A percentile compares a stretch with the other conserved stretches of the same genome.
phyloP scores from a whole-genome alignment of 1,140 invertebrate species.

The Choristoneura fumiferana region DNA sequence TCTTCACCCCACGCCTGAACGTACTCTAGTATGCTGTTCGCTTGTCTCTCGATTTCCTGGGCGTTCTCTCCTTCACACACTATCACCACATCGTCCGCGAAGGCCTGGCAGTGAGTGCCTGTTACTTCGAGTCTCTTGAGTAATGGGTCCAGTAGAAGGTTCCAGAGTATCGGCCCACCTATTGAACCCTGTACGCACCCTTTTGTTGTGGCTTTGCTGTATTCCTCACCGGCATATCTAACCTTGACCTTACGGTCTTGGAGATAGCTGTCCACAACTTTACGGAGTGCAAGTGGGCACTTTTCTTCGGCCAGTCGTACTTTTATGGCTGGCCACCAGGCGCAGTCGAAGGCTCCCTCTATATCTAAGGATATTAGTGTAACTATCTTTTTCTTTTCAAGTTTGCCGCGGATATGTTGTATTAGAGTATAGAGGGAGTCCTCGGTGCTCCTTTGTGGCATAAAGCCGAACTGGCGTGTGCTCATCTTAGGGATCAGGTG shows the following conservation, averaged over 20 bases:
- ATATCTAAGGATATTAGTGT: not conserved
- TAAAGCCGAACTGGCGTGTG: no score
- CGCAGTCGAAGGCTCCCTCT: not conserved
- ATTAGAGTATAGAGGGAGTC: slow-evolving; percentile 18
- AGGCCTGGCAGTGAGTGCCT: not conserved
- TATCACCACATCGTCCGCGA: not conserved
- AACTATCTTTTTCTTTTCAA: not conserved
- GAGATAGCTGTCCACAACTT: not conserved
- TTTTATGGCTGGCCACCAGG: not conserved
- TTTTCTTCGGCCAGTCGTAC: not conserved
- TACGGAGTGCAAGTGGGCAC: no score
- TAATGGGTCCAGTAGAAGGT: not conserved
- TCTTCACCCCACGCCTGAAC: not conserved
- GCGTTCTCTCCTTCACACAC: not conserved
- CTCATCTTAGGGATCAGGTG: slow-evolving; percentile 7
- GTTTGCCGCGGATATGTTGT: not conserved
- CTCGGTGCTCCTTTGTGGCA: slow-evolving; percentile 16
- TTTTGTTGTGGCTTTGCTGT: not conserved
- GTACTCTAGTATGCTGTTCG: not conserved
- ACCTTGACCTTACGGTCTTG: not conserved
- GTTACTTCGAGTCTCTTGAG: not conserved
- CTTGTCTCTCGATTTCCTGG: not conserved
- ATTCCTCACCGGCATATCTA: not conserved
- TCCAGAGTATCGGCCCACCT: not conserved
- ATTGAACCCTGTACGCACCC: not conserved